Base-by-base conservation (phyloP, 2,888 invertebrate species). In the Endomychus coccineus region DNA sequence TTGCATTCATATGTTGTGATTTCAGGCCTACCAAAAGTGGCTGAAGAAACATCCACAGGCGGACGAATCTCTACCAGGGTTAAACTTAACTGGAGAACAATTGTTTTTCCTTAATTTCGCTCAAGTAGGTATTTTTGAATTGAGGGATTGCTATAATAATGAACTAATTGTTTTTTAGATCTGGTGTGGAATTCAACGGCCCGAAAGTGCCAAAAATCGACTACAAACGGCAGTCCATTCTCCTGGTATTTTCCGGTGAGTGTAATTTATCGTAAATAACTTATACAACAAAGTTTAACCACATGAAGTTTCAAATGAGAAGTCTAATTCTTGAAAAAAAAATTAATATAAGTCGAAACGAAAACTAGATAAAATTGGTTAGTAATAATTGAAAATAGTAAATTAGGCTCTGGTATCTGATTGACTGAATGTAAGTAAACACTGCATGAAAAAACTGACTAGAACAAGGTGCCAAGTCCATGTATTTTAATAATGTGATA, bases 21-120 rank as follows among this genome's bases (percentile, higher is more conserved):
- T 54, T 47, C 71, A 83, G 59, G 90, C 91, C 1, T 92, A 90
- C 62, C 71, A 81, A 46, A 77, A 78, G 46, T 90, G 88, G 84
- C 67, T 85, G 7, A 60, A 64, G 23, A 62, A 68, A 9, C 73
- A 86, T 54, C 78, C 78, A 0, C 64, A 73, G 1, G 67, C 64
- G 1, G 67, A 67, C 40, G 83, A 85, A 57, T 71, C 77, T 33
- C 56, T 91, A 48, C 78, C 83, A 0, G 80, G 82, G 39, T 61
- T 86, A 49, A 77, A 84, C 63, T 71, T 84, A 63, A 78, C 83
- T 1, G 81, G 82, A 34, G 79, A 79, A 15, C 91, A 92, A 58
- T 67, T 92, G 6, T 92, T 92, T 68, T 92, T 91, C 59, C 69
- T 92, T 4, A 91, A 91, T 59, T 92, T 90, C 62, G 91, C 91